phyloP scores from a whole-genome alignment of 2,797 vertebrate genomes.

The Neosilurus hyrtlii region DNA sequence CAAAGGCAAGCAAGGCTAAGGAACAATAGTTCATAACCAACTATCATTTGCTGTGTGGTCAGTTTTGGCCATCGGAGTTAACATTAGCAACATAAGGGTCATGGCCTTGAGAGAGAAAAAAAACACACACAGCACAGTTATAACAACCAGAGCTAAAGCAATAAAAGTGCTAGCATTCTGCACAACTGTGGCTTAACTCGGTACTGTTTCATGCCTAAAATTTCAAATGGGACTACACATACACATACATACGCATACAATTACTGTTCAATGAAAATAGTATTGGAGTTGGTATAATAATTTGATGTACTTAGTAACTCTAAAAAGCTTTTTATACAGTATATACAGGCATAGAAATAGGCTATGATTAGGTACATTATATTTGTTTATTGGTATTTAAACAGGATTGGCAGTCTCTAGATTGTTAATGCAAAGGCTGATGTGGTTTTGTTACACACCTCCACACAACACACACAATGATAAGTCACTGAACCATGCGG shows the following conservation, averaged over 20 bases:
- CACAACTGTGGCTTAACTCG: background rate
- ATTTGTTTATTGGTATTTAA: slow-evolving; percentile 14
- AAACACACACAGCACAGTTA: slow-evolving; percentile 42
- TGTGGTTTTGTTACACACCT: slow-evolving; percentile 35
- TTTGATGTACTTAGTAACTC: too few relatives aligned
- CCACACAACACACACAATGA: slow-evolving; percentile 61
- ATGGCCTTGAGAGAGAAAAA: slow-evolving; percentile 46
- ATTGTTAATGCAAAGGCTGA: slow-evolving; percentile 45
- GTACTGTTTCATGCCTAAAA: background rate
- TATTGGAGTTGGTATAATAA: background rate
- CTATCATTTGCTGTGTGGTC: slow-evolving; percentile 61
- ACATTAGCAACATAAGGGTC: slow-evolving; percentile 53
- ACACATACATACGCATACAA: background rate
- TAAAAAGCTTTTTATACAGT: background rate
- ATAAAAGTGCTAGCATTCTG: slow-evolving; percentile 25
- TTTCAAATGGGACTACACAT: background rate
- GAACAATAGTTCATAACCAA: slow-evolving; percentile 60
- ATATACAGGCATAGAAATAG: background rate
- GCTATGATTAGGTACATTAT: slow-evolving; percentile 6
- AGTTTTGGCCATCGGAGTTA: slow-evolving; percentile 46
- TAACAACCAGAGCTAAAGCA: slow-evolving; percentile 32
- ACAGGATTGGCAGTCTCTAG: slow-evolving; percentile 14
- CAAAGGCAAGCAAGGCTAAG: slow-evolving; percentile 71
- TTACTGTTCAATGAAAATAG: background rate
- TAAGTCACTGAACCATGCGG: slow-evolving; percentile 74